Base-by-base conservation (phyloP, 2,113 vertebrate species). In the Aegithalos caudatus region DNA sequence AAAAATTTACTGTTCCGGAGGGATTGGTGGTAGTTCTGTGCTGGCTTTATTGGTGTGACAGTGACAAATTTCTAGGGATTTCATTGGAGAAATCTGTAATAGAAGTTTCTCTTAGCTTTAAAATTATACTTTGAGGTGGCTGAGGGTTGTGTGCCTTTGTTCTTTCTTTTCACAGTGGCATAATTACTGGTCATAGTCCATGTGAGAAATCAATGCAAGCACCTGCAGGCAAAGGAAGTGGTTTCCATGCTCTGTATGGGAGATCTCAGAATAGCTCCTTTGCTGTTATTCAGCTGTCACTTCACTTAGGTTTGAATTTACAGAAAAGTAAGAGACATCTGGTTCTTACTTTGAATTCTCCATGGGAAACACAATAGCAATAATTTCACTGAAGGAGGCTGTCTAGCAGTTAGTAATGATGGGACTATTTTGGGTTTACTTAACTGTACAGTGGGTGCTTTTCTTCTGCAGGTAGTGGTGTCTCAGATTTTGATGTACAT, bases 271-370 rank as follows among this genome's bases (percentile, higher is more conserved):
- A 90, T 69, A 88, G 86, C 67, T 92, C 56, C 71, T 88, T 79
- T 62, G 6, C 81, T 76, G 31, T 50, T 88, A 64, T 40, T 94
- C 94, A 93, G 54, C 80, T 94, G 56, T 90, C 83, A 66, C 69
- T 88, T 90, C 64, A 86, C 67, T 83, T 86, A 81, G 88, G 86
- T 90, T 86, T 78, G 88, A 88, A 88, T 92, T 90, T 88, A 86
- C 76, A 86, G 80, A 90, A 83, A 95, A 92, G 92, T 81, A 40
- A 86, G 89, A 93, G 86, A 78, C 79, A 94, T 90, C 92, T 97
- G 90, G 54, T 95, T 96, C 94, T 82, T 94, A 80, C 73, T 94
- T 94, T 61, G 76, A 83, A 60, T 94, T 95, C 64, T 88, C 45
- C 92, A 25, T 51, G 60, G 80, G 80, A 92, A 96, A 92, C 94